Base-by-base conservation (phyloP, 1,140 invertebrate species). In the Bombus huntii region DNA sequence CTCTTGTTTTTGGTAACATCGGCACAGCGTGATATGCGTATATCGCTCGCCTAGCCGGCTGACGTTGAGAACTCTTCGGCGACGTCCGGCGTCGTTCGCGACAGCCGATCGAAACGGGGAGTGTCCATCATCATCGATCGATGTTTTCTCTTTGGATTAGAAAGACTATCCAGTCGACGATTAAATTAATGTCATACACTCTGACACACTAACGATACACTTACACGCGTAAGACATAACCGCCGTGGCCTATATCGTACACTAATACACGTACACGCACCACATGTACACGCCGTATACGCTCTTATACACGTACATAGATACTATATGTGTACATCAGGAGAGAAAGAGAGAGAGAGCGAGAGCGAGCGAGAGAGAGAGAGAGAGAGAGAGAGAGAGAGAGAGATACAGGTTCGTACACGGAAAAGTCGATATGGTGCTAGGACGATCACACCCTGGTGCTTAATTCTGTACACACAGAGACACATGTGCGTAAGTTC, bases 41-140 rank as follows among this genome's bases (percentile, higher is more conserved):
- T 90, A 94, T 94, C 93, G 93, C 91, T 93, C 88, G 93, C 92
- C 93, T 94, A 94, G 94, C 93, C 87, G 91, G 93, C 91, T 83
- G 88, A 90, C 92, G 93, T 94, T 92, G 93, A 91, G 87, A 91
- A 86, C 90, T 90, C 79, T 83, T 79, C 87, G 82, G 47, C 83
- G 76, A 76, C 68, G 78, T 77, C 77, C 34, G 62, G 77, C 62
- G 78, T 79, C 74, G 78, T 53, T 81, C 39, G 68, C 79, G 83
- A 77, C 87, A 59, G 59, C 62, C 85, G 81, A 86, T 87, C 76
- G 68, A 70, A 85, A 39, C 1, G 53, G 9, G 47, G 47, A 72
- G 71, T 80, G n/a, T 87, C 73, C 80, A 68, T 83, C 73, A 75
- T 53, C 75, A 42, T 78, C 66, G 78, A 87, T 81, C 65, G 34